phyloP scores from a whole-genome alignment of 1,140 invertebrate genomes.

The Pinna nobilis region DNA sequence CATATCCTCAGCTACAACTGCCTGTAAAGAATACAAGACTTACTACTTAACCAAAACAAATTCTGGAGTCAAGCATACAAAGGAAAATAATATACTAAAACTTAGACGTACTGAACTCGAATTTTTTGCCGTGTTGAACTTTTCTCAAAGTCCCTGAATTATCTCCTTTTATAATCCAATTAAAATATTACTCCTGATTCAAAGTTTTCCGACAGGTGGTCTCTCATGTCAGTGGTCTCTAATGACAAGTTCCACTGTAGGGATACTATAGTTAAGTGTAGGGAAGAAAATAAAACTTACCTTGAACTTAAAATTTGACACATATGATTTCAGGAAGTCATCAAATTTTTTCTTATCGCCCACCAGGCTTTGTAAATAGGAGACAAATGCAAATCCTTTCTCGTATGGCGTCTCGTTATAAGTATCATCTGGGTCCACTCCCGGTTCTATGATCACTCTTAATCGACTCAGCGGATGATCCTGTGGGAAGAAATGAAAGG shows the following conservation, averaged over 20 bases:
- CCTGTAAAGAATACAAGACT: constrained; percentile 43
- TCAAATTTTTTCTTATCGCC: constrained; percentile 54
- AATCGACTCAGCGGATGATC: constrained; percentile 54
- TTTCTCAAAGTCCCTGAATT: background rate
- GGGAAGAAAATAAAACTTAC: constrained; percentile 19
- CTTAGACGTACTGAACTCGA: background rate
- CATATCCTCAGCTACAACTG: constrained; percentile 58
- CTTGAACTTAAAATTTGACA: constrained; percentile 56
- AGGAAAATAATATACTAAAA: background rate
- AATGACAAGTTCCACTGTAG: too few species aligned
- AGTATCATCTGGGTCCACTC: constrained; percentile 58
- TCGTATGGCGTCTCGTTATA: constrained; percentile 65
- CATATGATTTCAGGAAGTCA: constrained; percentile 55
- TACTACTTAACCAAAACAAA: background rate
- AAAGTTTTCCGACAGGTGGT: background rate
- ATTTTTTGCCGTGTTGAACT: too few species aligned
- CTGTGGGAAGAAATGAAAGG: too few species aligned
- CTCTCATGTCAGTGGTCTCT: too few species aligned
- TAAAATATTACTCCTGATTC: background rate
- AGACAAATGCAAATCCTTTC: constrained; percentile 58
- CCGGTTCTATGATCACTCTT: constrained; percentile 55
- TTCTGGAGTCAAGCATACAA: background rate
- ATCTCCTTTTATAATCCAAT: too few species aligned
- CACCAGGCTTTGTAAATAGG: constrained; percentile 52
- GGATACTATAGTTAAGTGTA: background rate